Base-by-base conservation (phyloP, 2,888 invertebrate genomes). In the Fragum sueziense region DNA sequence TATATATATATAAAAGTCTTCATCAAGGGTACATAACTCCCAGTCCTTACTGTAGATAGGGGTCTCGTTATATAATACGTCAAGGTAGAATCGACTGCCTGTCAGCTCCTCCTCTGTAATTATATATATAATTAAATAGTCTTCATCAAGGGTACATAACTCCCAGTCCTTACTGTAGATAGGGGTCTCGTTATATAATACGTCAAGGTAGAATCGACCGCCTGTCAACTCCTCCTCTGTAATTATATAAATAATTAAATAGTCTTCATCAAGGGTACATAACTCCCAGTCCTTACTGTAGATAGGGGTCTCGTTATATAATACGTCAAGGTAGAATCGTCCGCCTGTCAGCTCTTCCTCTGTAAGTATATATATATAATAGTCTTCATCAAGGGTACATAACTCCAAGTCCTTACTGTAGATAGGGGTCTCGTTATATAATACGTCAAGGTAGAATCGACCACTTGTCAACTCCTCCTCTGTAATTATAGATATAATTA, bases 201-300 rank as follows among this genome's bases (percentile, higher is more conserved):
- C 88, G 31, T 87, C 86, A 3, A 91, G 70, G 74, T 80, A 85
- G 71, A 91, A 88, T 72, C 86, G 85, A 0, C 90, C 90, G 1
- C 84, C 88, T 1, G 79, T 86, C 20, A 89, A 57, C 20, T 85
- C 87, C 0, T 82, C 67, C 6, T 87, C 90, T 71, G 69, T n/a
- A 52, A 47, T 57, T n/a, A n/a, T n/a, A n/a, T n/a, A n/a, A n/a
- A n/a, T n/a, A n/a, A n/a, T n/a, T n/a, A n/a, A n/a, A n/a, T 87
- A 87, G 17, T 88, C 85, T 47, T 88, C 87, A n/a, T 90, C 88
- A 47, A 90, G 80, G 2, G 85, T 87, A 76, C 91, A 91, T 34
- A 91, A 84, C 20, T 91, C 90, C 90, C 90, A 91, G 75, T 90
- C 87, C 74, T 89, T 88, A 73, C 84, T 88, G 74, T 88, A 91